These are phyloP conservation scores for Sinonovacula constricta DNA, from an alignment of 1,140 invertebrate species.

Conservation along the genomic window DNA sequence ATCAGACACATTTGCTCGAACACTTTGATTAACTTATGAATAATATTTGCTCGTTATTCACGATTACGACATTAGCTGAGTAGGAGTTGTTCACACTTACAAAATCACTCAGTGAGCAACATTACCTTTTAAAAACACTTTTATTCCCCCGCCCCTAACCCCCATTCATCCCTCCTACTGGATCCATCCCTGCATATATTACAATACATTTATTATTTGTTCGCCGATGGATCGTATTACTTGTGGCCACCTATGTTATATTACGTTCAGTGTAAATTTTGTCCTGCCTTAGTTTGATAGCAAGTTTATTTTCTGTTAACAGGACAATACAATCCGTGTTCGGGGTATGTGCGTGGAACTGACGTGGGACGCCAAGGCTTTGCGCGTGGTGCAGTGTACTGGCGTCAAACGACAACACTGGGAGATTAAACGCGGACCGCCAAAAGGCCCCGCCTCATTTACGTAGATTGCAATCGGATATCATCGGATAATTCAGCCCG, in stretches of 20 bases:
- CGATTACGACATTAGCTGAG: no score
- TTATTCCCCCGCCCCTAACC: no score
- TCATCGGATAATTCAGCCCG: no score
- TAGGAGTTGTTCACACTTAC: no score
- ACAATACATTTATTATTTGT: not conserved
- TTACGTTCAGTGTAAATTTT: not conserved
- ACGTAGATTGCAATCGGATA: no score
- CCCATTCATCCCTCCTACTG: no score
- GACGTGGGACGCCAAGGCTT: slow-evolving; percentile 29
- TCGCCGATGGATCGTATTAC: not conserved
- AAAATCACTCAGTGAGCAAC: no score
- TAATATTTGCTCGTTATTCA: no score
- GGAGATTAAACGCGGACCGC: slow-evolving; percentile 28
- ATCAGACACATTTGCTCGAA: no score
- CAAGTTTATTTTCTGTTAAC: not conserved
- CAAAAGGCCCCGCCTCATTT: no score
- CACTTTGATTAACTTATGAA: no score
- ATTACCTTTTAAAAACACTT: not conserved
- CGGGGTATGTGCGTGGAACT: slow-evolving; percentile 37
- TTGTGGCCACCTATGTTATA: not conserved
- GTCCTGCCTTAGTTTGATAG: not conserved
- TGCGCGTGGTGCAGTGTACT: slow-evolving; percentile 25
- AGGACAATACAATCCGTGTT: slow-evolving; percentile 40
- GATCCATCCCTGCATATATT: no score
- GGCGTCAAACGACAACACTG: slow-evolving; percentile 29